Evolutionary conservation across 2,797 vertebrate species (phyloP).

Genomic region (Xiphorhynchus erythropygius): DNA sequence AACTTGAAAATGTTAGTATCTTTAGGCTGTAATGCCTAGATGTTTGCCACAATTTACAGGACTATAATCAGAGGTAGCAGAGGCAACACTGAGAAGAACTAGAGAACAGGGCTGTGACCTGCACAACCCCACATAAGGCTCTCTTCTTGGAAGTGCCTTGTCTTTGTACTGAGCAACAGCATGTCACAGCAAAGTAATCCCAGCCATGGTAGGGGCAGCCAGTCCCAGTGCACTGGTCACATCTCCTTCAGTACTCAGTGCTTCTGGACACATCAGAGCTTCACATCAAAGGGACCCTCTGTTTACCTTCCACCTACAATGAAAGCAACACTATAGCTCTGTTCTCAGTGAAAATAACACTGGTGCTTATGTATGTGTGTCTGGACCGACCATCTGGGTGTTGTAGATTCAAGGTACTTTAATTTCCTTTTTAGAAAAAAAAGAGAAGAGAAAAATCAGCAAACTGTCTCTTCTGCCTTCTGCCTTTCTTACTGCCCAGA

Average conservation of each 20-base stretch:
- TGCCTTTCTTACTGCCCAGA: neutral
- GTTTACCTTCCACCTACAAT: neutral
- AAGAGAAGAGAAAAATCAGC: neutral
- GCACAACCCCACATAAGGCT: neutral
- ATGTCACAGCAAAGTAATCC: neutral
- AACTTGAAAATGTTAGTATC: neutral
- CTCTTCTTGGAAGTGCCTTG: neutral
- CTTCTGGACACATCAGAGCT: neutral
- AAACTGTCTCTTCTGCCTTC: neutral
- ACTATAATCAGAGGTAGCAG: neutral
- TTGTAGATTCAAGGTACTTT: neutral
- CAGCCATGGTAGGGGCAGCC: neutral
- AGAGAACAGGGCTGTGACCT: neutral
- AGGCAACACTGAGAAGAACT: neutral
- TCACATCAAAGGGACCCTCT: neutral
- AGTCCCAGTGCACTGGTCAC: fast-evolving
- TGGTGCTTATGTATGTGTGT: fast-evolving
- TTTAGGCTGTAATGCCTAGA: neutral
- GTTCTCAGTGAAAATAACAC: neutral
- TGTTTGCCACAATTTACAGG: neutral
- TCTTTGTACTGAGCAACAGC: neutral
- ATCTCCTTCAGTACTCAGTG: neutral
- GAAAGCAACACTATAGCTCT: neutral
- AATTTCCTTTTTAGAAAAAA: neutral
- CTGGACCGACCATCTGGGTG: neutral